A percentile compares a stretch with the other conserved stretches of the same genome.
Conservation (phyloP, 2,797 vertebrate species). For the Acanthornis magna region DNA sequence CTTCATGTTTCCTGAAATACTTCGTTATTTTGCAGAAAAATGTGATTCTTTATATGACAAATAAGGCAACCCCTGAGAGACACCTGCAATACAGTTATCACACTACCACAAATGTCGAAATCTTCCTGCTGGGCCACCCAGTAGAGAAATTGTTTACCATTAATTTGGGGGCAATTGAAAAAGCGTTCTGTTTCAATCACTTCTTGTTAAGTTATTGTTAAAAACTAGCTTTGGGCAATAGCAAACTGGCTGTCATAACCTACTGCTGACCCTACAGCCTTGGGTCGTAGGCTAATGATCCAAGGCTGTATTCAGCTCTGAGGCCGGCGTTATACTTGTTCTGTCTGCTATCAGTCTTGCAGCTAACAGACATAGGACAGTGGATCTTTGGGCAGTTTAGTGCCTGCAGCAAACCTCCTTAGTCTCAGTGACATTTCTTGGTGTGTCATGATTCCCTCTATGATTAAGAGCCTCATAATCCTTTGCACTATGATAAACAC, state of each 20-base stretch:
- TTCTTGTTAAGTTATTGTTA: neutral
- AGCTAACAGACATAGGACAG: neutral
- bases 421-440: neutral
- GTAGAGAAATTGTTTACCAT: neutral
- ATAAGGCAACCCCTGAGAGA: neutral
- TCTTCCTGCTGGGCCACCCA: neutral
- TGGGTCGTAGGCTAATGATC: neutral
- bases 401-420: neutral
- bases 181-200: neutral
- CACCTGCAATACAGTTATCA: neutral
- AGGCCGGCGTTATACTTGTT: neutral
- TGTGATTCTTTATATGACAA: neutral
- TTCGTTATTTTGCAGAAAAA: neutral
- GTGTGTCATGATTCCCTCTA: neutral
- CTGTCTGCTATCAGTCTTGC: neutral
- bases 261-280: too few species aligned
- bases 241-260: neutral
- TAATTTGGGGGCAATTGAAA: neutral
- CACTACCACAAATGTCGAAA: neutral
- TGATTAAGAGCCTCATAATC: neutral
- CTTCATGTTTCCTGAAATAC: neutral
- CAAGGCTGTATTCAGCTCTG: neutral
- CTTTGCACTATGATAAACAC: fast-evolving
- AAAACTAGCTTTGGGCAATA: neutral
- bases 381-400: neutral